Evolutionary conservation across 2,888 invertebrate species (phyloP).

Genomic region (Eupithecia tripunctaria): DNA sequence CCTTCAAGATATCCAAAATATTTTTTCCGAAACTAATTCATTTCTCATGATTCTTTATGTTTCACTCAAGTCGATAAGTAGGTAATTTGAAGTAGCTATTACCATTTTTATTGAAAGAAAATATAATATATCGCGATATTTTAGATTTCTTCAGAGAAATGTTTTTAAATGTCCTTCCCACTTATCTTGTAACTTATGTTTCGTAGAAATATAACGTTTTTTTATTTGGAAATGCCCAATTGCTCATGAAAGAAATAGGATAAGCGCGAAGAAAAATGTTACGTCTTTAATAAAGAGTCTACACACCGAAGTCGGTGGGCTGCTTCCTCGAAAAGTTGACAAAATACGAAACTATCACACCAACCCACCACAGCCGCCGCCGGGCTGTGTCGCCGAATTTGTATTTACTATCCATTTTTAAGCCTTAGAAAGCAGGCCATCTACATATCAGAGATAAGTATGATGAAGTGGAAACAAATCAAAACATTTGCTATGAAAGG

Average conservation of each 20-base stretch:
- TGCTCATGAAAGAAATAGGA: neutral
- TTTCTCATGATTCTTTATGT: neutral
- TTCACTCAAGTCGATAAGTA: neutral
- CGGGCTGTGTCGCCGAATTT: no score
- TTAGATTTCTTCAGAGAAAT: neutral
- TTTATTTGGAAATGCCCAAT: neutral
- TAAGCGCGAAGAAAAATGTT: neutral
- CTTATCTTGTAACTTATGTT: neutral
- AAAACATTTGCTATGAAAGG: no score
- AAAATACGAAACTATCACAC: no score
- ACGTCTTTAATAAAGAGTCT: neutral
- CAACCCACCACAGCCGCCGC: no score
- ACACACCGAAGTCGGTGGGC: no score
- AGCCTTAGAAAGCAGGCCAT: no score
- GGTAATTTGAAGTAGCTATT: neutral
- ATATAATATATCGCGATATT: neutral
- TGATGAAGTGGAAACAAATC: no score
- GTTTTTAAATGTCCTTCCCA: neutral
- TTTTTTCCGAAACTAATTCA: neutral
- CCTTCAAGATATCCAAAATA: neutral
- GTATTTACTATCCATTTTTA: no score
- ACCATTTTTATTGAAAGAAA: neutral
- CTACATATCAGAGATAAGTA: no score
- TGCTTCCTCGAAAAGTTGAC: no score
- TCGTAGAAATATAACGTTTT: neutral